A percentile compares a stretch with the other conserved stretches of the same genome.
These are phyloP conservation scores for Julus scandinavius DNA, from an alignment of 2,888 invertebrate genomes.

Conservation along the genomic window DNA sequence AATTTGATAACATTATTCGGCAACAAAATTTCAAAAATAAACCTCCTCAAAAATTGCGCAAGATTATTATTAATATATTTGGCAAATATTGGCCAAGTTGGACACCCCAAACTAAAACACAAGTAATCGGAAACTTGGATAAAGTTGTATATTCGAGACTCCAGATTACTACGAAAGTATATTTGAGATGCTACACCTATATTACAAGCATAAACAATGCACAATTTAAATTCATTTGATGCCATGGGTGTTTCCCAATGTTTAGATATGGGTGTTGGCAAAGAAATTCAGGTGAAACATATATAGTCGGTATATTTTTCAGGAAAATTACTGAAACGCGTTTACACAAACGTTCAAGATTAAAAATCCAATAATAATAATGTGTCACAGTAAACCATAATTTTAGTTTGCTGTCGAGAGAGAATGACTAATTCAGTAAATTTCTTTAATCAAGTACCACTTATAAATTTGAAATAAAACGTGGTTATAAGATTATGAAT, in stretches of 20 bases:
- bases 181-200: not conserved
- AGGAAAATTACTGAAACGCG: not conserved
- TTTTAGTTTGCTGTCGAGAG: not conserved
- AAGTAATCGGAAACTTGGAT: not conserved
- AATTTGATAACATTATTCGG: no score
- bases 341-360: no score
- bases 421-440: not conserved
- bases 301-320: not conserved
- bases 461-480: constrained; percentile 4
- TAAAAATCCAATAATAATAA: not conserved
- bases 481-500: not conserved
- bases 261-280: not conserved
- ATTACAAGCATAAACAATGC: not conserved
- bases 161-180: not conserved
- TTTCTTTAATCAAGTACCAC: not conserved
- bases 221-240: not conserved
- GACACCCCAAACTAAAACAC: not conserved
- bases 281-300: not conserved
- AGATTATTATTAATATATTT: not conserved
- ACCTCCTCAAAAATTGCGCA: not conserved
- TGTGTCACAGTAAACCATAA: not conserved
- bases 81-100: not conserved
- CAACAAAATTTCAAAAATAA: not conserved
- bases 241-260: not conserved
- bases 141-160: not conserved